phyloP scores from a whole-genome alignment of 1,140 invertebrate genomes.

The Drosophila prosaltans region DNA sequence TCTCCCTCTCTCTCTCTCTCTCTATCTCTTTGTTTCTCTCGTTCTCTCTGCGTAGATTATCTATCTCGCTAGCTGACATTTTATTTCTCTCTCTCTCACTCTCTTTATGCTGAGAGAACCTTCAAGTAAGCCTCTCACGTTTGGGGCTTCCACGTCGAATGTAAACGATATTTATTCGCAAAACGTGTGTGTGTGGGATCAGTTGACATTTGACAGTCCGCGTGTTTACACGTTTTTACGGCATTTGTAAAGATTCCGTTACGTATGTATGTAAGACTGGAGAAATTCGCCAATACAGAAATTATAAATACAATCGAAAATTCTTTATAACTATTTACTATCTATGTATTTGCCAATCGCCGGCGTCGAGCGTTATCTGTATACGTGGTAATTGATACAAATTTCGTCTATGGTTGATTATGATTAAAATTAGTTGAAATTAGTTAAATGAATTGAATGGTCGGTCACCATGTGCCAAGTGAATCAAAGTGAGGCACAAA shows the following conservation, averaged over 20 bases:
- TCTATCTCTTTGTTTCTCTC: background rate
- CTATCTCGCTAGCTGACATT: background rate
- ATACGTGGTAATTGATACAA: constrained; percentile 58
- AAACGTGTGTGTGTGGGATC: constrained; percentile 60
- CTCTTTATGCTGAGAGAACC: background rate
- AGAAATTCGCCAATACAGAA: constrained; percentile 1
- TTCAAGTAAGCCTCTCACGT: constrained; percentile 18
- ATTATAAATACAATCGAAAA: constrained; percentile 13
- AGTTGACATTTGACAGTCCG: constrained; percentile 82
- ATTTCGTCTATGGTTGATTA: constrained; percentile 58
- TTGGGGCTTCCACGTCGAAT: constrained; percentile 47
- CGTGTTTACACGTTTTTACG: constrained; percentile 70
- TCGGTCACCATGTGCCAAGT: constrained; percentile 15
- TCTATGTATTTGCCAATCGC: background rate
- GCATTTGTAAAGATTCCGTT: constrained; percentile 26
- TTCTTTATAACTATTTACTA: background rate
- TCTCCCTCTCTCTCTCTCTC: constrained; percentile 4
- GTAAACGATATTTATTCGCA: constrained; percentile 74
- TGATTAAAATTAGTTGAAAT: constrained; percentile 67
- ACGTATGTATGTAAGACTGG: constrained; percentile 7
- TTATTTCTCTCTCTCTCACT: background rate
- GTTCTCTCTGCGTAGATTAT: background rate
- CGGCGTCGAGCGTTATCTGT: constrained; percentile 46
- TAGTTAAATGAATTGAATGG: constrained; percentile 35
- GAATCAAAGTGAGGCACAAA: constrained; percentile 47